phyloP scores from a whole-genome alignment of 2,888 invertebrate genomes.

The Drosophila infuscata region DNA sequence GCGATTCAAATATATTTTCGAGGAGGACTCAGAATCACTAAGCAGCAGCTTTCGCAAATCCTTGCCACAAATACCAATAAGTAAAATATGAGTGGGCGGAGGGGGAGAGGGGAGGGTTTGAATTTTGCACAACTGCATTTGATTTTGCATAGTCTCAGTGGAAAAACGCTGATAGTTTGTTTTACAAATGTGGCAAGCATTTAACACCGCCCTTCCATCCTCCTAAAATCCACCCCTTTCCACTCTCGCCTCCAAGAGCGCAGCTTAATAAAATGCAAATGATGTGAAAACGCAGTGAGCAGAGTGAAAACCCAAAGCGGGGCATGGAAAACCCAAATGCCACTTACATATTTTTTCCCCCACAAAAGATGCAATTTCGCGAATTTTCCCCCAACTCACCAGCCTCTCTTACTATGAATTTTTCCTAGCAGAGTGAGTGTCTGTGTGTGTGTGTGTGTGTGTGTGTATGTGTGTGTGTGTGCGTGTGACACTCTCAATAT shows the following conservation, averaged over 20 bases:
- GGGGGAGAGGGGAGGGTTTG: not conserved
- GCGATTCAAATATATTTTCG: slow-evolving; percentile 1
- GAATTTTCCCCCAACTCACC: not conserved
- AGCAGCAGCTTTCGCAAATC: slow-evolving; percentile 31
- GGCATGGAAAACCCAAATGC: slow-evolving; percentile 46
- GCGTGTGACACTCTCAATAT: slow-evolving; percentile 64
- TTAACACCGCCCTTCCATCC: not conserved
- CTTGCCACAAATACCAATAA: slow-evolving; percentile 56
- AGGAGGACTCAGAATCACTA: not conserved
- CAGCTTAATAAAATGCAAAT: slow-evolving; percentile 74
- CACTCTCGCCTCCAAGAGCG: not conserved
- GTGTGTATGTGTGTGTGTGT: slow-evolving; percentile 11
- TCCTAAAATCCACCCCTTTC: not conserved
- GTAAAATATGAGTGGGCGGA: not conserved
- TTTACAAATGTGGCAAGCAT: slow-evolving; percentile 48
- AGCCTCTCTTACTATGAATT: not conserved
- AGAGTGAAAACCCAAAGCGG: slow-evolving; percentile 11
- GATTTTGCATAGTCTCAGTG: slow-evolving; percentile 33
- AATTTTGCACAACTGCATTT: slow-evolving; percentile 22
- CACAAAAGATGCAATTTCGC: slow-evolving; percentile 38
- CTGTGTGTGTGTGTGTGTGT: slow-evolving; percentile 17
- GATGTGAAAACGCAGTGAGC: slow-evolving; percentile 63
- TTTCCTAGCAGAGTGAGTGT: slow-evolving; percentile 8
- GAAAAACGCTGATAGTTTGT: slow-evolving; percentile 50
- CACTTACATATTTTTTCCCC: slow-evolving; percentile 50